phyloP scores from a whole-genome alignment of 2,888 invertebrate species.

The Antitype chi region DNA sequence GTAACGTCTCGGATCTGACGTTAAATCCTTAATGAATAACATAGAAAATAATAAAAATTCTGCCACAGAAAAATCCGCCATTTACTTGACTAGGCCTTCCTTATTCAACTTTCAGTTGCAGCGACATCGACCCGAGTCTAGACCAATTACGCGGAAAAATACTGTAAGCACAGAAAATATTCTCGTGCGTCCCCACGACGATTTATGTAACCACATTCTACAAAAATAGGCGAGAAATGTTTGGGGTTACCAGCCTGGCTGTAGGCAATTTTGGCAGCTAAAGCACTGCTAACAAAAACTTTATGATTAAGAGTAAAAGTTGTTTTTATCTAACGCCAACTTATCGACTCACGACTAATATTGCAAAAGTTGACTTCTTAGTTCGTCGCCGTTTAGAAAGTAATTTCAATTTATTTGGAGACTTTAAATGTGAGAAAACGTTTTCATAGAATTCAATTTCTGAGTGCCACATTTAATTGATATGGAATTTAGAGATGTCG shows the following conservation, averaged over 20 bases:
- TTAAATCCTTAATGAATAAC: neutral
- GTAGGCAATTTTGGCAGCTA: conserved; percentile 57
- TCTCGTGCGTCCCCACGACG: conserved; percentile 26
- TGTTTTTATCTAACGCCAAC: conserved; percentile 60
- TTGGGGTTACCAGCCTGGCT: conserved; percentile 32
- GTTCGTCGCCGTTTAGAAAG: conserved; percentile 49
- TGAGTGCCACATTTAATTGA: conserved; percentile 31
- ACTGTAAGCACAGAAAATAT: conserved; percentile 40
- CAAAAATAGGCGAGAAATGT: conserved; percentile 47
- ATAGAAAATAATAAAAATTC: neutral
- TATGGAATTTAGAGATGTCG: conserved; percentile 27
- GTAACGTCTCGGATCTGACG: rapidly evolving
- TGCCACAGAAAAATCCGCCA: neutral
- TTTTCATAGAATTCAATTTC: conserved; percentile 51
- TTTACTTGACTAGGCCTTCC: neutral
- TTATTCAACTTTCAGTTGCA: conserved; percentile 31
- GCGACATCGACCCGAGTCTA: conserved; percentile 16
- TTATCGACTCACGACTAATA: conserved; percentile 53
- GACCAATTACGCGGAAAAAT: conserved; percentile 46
- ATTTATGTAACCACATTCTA: conserved; percentile 55
- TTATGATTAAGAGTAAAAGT: conserved; percentile 60
- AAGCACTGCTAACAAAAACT: conserved; percentile 57
- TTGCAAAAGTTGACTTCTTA: conserved; percentile 47
- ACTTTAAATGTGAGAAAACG: conserved; percentile 40
- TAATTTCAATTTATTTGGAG: conserved; percentile 55